phyloP scores from a whole-genome alignment of 1,140 invertebrate species.

The Agrilus planipennis region DNA sequence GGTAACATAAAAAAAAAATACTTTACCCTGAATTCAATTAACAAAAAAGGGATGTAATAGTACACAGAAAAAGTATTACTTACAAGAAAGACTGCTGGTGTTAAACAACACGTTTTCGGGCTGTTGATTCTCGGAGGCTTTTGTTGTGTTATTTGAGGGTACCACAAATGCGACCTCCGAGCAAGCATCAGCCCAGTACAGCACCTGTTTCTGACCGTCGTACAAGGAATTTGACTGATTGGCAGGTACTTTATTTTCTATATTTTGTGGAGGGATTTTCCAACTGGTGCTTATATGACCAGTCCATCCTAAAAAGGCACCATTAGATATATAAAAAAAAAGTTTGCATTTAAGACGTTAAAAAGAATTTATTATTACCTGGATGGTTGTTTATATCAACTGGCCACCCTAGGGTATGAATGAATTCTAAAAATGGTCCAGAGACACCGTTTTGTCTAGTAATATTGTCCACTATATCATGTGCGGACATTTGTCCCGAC shows the following conservation, averaged over 20 bases:
- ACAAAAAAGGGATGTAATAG: not conserved
- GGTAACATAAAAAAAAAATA: not conserved
- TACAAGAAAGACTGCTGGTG: slow-evolving; percentile 26
- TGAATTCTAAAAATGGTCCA: slow-evolving; percentile 65
- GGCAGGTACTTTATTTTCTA: slow-evolving; percentile 40
- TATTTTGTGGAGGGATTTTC: slow-evolving; percentile 28
- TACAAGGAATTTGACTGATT: too few relatives aligned
- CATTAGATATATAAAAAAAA: not conserved
- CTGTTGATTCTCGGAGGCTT: slow-evolving; percentile 13
- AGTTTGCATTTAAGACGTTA: not conserved
- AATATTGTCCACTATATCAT: slow-evolving; percentile 72
- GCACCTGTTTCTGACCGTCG: slow-evolving; percentile 52
- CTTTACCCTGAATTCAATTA: not conserved
- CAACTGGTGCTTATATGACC: slow-evolving; percentile 75
- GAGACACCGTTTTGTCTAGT: slow-evolving; percentile 43
- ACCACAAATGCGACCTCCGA: slow-evolving; percentile 92
- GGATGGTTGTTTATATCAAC: slow-evolving; percentile 72
- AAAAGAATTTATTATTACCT: slow-evolving; percentile 31
- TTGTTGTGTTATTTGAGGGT: slow-evolving; percentile 45
- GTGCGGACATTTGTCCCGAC: slow-evolving; percentile 60
- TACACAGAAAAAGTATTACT: slow-evolving; percentile 8
- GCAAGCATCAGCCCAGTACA: slow-evolving; percentile 95
- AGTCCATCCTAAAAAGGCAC: slow-evolving; percentile 53
- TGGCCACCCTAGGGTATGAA: slow-evolving; percentile 74
- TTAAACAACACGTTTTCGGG: slow-evolving; percentile 23